phyloP scores from a whole-genome alignment of 1,140 invertebrate genomes.

The fruit fly (Drosophila melanogaster) region DNA sequence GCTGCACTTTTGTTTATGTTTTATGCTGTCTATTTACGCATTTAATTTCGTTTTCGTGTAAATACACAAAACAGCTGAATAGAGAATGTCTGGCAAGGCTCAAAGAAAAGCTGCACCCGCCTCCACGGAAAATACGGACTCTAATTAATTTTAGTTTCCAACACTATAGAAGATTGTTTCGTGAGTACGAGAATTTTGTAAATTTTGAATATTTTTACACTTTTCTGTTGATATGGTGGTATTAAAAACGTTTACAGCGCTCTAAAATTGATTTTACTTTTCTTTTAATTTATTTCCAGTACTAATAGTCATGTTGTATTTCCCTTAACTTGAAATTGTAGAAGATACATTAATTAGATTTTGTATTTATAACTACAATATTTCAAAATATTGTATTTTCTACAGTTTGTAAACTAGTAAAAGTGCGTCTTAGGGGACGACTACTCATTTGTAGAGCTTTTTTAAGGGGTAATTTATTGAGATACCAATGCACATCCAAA shows the following conservation, averaged over 20 bases:
- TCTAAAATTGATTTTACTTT: neutral
- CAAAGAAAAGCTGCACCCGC: slow-evolving; percentile 20
- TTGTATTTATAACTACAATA: no score
- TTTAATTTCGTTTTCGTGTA: slow-evolving; percentile 69
- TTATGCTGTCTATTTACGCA: slow-evolving; percentile 66
- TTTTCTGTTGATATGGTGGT: no score
- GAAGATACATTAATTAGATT: no score
- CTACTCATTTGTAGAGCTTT: neutral
- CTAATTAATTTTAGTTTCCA: slow-evolving; percentile 19
- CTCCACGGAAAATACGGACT: slow-evolving; percentile 1
- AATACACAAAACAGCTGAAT: slow-evolving; percentile 65
- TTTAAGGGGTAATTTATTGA: neutral
- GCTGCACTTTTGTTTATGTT: slow-evolving; percentile 70
- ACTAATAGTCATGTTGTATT: no score
- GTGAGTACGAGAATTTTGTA: neutral
- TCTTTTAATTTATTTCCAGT: no score
- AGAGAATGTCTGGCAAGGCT: slow-evolving; percentile 30
- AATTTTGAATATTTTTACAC: neutral
- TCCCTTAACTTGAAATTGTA: no score
- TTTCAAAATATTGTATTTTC: no score
- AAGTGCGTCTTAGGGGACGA: neutral
- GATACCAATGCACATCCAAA: neutral
- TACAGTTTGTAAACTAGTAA: neutral
- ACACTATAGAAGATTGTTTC: neutral
- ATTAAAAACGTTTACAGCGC: neutral